phyloP scores from a whole-genome alignment of 1,140 invertebrate species.

The Orchestia grillus region DNA sequence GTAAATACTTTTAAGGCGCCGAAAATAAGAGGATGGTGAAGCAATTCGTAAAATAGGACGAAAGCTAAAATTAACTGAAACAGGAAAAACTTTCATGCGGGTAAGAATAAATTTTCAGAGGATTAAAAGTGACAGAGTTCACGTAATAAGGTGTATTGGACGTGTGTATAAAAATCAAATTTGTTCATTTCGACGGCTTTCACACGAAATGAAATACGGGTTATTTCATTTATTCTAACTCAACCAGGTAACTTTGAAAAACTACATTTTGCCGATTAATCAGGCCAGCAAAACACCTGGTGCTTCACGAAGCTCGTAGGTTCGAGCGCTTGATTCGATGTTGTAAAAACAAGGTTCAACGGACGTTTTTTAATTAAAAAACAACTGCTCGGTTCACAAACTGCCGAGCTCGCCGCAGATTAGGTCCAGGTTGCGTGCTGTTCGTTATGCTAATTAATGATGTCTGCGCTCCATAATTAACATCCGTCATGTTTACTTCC shows the following conservation, averaged over 20 bases:
- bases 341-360: neutral
- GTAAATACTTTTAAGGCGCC: too few species aligned
- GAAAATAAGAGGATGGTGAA: too few species aligned
- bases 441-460: neutral
- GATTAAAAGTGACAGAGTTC: too few species aligned
- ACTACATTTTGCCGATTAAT: neutral
- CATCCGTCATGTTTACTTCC: neutral
- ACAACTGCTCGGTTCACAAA: neutral
- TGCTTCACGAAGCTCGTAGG: neutral
- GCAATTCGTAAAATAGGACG: too few species aligned
- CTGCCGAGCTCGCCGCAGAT: neutral
- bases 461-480: neutral
- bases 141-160: too few species aligned
- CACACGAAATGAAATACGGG: neutral
- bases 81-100: too few species aligned
- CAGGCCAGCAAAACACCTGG: neutral
- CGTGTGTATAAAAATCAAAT: too few species aligned
- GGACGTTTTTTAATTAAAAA: neutral
- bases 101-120: too few species aligned
- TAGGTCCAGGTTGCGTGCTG: neutral
- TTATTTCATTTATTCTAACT: neutral
- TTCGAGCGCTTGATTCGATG: neutral
- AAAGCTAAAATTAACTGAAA: too few species aligned
- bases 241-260: neutral
- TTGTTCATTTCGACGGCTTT: too few species aligned